These are phyloP conservation scores for Heterochromis multidens DNA, from an alignment of 2,113 vertebrate genomes.

Conservation along the genomic window DNA sequence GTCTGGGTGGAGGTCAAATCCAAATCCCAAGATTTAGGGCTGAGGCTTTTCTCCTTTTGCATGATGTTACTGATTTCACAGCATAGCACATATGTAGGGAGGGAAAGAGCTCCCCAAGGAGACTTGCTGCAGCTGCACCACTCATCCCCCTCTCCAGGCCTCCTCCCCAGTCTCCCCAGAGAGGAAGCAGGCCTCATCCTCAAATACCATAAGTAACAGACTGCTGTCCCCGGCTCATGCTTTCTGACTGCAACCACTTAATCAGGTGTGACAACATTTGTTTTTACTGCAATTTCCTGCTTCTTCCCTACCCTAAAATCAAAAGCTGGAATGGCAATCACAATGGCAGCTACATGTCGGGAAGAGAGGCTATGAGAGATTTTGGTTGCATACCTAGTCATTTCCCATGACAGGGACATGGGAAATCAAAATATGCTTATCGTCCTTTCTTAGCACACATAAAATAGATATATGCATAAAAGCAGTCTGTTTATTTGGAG, in stretches of 20 bases:
- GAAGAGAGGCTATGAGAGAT: neutral
- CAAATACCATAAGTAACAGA: constrained; percentile 20
- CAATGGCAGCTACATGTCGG: neutral
- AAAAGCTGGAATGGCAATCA: neutral
- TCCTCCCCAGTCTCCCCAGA: constrained; percentile 4
- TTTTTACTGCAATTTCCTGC: constrained; percentile 14
- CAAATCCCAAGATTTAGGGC: constrained; percentile 32
- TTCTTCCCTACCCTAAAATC: neutral
- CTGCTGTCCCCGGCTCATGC: neutral
- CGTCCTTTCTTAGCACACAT: neutral
- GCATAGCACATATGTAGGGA: constrained; percentile 7
- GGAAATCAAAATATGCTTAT: neutral
- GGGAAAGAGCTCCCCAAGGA: constrained; percentile 35
- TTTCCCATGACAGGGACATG: neutral
- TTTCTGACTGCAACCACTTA: constrained; percentile 1
- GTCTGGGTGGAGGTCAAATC: constrained; percentile 67
- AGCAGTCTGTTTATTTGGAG: fast-evolving
- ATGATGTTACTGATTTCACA: constrained; percentile 46
- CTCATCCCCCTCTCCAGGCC: neutral
- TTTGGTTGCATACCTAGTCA: neutral
- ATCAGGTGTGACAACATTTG: constrained; percentile 37
- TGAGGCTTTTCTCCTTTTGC: neutral
- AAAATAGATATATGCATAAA: neutral
- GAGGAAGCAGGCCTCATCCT: constrained; percentile 38
- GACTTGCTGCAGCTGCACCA: constrained; percentile 33